Conservation (phyloP, 2,888 invertebrate genomes). For the Microplitis manilae region DNA sequence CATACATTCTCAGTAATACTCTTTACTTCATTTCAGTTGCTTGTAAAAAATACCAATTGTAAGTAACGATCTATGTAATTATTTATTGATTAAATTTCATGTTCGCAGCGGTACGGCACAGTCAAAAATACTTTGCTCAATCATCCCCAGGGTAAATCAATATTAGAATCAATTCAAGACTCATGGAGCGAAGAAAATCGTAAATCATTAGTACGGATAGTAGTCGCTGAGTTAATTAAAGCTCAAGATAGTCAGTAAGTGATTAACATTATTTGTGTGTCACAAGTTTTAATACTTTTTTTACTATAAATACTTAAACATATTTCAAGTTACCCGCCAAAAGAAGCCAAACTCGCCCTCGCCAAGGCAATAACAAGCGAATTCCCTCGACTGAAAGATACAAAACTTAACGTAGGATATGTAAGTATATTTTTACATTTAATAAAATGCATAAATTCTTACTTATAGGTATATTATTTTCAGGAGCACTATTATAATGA, state of each 20-base stretch:
- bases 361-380: neutral
- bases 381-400: constrained; percentile 8
- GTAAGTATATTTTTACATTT: neutral
- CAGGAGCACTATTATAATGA: constrained; percentile 11
- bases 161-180: neutral
- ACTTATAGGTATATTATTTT: neutral
- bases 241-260: neutral
- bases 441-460: neutral
- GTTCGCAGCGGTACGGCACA: neutral
- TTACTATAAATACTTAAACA: neutral
- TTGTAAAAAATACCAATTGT: neutral
- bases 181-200: neutral
- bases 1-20: neutral
- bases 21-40: too few species aligned
- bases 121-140: neutral
- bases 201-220: neutral
- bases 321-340: constrained; percentile 2
- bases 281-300: neutral
- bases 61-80: neutral
- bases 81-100: neutral
- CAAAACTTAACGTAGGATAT: neutral
- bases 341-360: neutral
- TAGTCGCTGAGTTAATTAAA: neutral
- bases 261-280: neutral
- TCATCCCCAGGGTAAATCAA: neutral